phyloP scores from a whole-genome alignment of 2,888 invertebrate species.

The Dicyrtoma fusca region DNA sequence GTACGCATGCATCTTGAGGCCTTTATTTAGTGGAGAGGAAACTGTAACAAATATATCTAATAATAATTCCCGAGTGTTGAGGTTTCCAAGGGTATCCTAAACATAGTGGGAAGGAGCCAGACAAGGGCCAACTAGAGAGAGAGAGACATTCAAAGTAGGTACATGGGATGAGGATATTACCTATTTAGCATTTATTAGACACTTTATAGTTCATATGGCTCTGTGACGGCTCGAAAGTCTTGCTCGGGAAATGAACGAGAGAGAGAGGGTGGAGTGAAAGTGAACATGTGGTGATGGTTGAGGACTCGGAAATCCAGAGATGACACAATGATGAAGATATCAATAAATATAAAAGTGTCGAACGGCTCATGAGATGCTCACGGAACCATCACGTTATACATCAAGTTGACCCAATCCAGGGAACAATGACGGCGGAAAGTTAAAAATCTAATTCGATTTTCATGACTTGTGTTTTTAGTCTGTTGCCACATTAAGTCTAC shows the following conservation, averaged over 20 bases:
- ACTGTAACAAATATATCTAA: too few species aligned
- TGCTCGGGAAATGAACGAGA: slow-evolving; percentile 21
- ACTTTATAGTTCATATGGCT: not conserved
- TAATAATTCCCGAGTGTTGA: not conserved
- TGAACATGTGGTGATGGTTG: slow-evolving; percentile 45
- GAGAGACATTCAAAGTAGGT: slow-evolving; percentile 3
- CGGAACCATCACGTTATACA: slow-evolving; percentile 42
- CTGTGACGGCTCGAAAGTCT: not conserved
- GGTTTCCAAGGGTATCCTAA: not conserved
- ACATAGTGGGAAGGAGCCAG: too few species aligned
- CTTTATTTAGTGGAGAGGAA: too few species aligned
- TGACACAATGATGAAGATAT: slow-evolving; percentile 39
- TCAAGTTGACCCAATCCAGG: slow-evolving; percentile 14
- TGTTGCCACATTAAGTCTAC: not conserved
- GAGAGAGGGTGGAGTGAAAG: slow-evolving; percentile 44
- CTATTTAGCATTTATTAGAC: slow-evolving; percentile 24
- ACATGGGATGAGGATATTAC: not conserved
- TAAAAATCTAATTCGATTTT: slow-evolving; percentile 49
- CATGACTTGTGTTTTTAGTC: slow-evolving; percentile 50
- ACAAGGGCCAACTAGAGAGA: not conserved
- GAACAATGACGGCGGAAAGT: slow-evolving; percentile 6
- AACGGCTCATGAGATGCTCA: slow-evolving; percentile 51
- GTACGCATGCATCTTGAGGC: too few species aligned
- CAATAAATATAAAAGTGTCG: slow-evolving; percentile 44
- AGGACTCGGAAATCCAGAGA: slow-evolving; percentile 2